Evolutionary conservation across 2,888 invertebrate species (phyloP).

Genomic region (Pachymerium ferrugineum): DNA sequence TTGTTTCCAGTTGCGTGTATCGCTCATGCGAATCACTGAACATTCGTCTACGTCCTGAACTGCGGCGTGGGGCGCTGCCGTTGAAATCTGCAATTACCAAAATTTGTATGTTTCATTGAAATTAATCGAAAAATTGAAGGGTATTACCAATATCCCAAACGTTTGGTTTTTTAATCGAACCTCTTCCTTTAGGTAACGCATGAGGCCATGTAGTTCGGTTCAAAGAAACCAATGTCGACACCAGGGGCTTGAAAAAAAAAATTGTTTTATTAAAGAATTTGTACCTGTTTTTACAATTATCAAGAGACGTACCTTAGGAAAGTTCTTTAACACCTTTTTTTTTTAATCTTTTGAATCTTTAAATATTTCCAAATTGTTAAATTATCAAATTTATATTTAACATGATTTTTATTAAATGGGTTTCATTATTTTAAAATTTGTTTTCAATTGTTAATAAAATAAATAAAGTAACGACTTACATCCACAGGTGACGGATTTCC

Average conservation of each 20-base stretch:
- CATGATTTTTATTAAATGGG: background rate
- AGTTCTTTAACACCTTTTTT: background rate
- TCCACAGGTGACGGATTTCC: slow-evolving; percentile 28
- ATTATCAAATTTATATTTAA: background rate
- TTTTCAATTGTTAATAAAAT: no score
- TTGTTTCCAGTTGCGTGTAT: slow-evolving; percentile 26
- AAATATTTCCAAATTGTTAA: background rate
- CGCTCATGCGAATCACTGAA: slow-evolving; percentile 28
- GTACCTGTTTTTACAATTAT: background rate
- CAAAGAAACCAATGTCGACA: slow-evolving; percentile 1
- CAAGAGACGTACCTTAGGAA: background rate
- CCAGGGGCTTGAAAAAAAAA: background rate
- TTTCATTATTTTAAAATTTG: no score
- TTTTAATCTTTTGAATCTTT: background rate
- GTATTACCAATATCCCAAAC: slow-evolving; percentile 30
- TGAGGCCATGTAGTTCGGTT: slow-evolving; percentile 30
- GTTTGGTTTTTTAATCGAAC: slow-evolving; percentile 20
- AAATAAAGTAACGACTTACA: slow-evolving; percentile 24
- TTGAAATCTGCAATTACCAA: background rate
- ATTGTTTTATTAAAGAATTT: background rate
- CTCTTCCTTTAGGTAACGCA: no score
- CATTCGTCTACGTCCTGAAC: background rate
- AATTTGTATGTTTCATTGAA: no score
- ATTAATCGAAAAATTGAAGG: background rate
- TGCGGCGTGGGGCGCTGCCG: slow-evolving; percentile 1